These are phyloP conservation scores for Epirrhoe alternata DNA, from an alignment of 2,888 invertebrate species.

Conservation along the genomic window DNA sequence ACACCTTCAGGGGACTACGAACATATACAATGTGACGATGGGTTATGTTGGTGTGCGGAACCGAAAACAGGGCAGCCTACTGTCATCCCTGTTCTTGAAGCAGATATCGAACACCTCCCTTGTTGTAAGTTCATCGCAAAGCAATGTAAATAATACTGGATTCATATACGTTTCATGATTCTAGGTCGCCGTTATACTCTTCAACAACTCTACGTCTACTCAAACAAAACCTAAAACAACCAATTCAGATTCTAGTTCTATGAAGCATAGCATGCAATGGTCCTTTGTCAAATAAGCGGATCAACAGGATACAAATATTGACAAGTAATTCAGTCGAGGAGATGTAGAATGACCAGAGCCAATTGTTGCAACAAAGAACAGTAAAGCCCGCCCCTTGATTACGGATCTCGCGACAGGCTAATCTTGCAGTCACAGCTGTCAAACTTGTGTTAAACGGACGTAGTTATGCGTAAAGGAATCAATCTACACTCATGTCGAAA, in stretches of 20 bases:
- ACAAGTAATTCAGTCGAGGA: conserved; percentile 51
- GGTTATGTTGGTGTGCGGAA: conserved; percentile 89
- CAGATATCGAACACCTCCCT: conserved; percentile 84
- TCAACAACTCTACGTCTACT: too few species aligned
- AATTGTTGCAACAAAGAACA: conserved; percentile 54
- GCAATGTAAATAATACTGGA: neutral
- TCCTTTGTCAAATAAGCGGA: conserved; percentile 32
- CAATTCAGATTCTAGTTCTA: neutral
- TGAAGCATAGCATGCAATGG: neutral
- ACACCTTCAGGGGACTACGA: conserved; percentile 88
- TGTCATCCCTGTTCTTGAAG: conserved; percentile 83
- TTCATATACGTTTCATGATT: too few species aligned
- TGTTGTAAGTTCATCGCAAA: conserved; percentile 84
- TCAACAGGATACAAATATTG: conserved; percentile 50
- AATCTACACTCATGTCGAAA: too few species aligned
- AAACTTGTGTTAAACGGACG: too few species aligned
- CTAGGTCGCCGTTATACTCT: too few species aligned
- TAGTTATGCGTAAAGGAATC: too few species aligned
- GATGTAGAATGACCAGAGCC: conserved; percentile 50
- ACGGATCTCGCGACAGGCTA: too few species aligned
- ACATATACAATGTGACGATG: conserved; percentile 87
- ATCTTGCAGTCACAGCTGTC: too few species aligned
- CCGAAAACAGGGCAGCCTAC: conserved; percentile 85
- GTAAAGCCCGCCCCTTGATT: too few species aligned
- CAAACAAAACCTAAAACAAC: too few species aligned